phyloP scores from a whole-genome alignment of 1,140 invertebrate species.

The Lepidurus arcticus region DNA sequence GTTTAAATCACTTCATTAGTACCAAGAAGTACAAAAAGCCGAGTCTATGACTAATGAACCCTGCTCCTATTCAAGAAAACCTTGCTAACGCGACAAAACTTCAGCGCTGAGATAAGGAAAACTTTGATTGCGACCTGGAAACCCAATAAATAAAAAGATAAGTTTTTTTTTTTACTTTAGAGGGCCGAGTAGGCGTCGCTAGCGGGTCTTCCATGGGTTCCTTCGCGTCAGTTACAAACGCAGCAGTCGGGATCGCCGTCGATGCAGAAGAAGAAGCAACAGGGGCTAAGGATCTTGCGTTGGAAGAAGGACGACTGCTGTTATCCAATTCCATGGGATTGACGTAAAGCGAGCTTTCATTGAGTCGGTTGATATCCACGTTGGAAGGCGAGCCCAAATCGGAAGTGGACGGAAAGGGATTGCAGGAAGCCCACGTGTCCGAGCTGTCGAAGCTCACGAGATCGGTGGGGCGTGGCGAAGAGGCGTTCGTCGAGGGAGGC shows the following conservation, averaged over 20 bases:
- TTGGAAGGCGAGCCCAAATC: slow-evolving; percentile 33
- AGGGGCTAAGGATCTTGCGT: slow-evolving; percentile 40
- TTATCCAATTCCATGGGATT: slow-evolving; percentile 66
- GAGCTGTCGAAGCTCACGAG: slow-evolving; percentile 64
- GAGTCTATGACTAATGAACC: background rate
- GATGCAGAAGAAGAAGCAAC: slow-evolving; percentile 35
- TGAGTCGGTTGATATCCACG: slow-evolving; percentile 36
- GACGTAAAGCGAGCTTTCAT: slow-evolving; percentile 65
- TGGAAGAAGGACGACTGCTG: slow-evolving; percentile 37
- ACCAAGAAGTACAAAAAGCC: slow-evolving; percentile 30
- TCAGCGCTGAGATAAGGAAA: no score
- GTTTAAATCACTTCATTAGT: slow-evolving; percentile 34
- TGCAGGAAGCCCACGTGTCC: slow-evolving; percentile 91
- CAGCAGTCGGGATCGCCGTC: slow-evolving; percentile 30
- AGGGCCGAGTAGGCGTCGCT: background rate
- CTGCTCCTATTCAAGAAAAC: background rate
- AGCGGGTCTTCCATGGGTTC: background rate
- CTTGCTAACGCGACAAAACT: no score
- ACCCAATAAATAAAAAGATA: no score
- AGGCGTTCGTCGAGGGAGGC: slow-evolving; percentile 46
- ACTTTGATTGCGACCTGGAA: no score
- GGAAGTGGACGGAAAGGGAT: slow-evolving; percentile 79
- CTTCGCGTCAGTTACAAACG: slow-evolving; percentile 36
- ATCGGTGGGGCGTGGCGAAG: slow-evolving; percentile 46
- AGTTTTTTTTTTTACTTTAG: background rate